Conservation (phyloP, 2,113 vertebrate genomes). For the Galbula dea region DNA sequence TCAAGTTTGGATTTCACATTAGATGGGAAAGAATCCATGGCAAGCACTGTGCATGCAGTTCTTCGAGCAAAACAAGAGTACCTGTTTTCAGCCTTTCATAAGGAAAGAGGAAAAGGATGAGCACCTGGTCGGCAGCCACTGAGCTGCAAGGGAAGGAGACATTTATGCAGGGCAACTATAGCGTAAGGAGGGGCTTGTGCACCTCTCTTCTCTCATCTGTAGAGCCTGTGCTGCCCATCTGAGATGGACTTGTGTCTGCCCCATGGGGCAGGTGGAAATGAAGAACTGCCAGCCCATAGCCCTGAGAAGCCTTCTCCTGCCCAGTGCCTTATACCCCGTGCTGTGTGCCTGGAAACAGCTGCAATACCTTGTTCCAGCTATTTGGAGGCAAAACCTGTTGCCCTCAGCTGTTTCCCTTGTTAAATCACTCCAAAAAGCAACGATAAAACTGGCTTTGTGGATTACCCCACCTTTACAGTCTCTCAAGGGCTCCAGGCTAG, state of each 20-base stretch:
- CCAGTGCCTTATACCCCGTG: neutral
- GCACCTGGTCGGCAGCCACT: neutral
- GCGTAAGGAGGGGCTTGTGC: neutral
- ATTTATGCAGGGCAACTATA: neutral
- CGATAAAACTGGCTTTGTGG: neutral
- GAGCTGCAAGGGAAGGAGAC: neutral
- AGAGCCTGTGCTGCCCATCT: neutral
- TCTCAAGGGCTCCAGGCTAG: neutral
- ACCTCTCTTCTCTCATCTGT: neutral
- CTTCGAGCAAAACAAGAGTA: neutral
- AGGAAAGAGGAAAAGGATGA: neutral
- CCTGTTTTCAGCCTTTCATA: neutral
- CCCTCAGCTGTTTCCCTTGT: neutral
- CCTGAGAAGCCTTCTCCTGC: neutral
- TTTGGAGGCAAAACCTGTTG: neutral
- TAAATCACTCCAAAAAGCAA: neutral
- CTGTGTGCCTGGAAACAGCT: neutral
- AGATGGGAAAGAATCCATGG: neutral
- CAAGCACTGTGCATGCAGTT: neutral
- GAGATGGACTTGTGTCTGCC: neutral
- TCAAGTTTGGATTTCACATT: neutral
- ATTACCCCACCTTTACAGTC: neutral
- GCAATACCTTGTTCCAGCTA: neutral
- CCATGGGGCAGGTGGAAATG: neutral
- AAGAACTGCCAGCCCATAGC: neutral